phyloP scores from a whole-genome alignment of 2,888 invertebrate genomes.

The Meliscaeva auricollis region DNA sequence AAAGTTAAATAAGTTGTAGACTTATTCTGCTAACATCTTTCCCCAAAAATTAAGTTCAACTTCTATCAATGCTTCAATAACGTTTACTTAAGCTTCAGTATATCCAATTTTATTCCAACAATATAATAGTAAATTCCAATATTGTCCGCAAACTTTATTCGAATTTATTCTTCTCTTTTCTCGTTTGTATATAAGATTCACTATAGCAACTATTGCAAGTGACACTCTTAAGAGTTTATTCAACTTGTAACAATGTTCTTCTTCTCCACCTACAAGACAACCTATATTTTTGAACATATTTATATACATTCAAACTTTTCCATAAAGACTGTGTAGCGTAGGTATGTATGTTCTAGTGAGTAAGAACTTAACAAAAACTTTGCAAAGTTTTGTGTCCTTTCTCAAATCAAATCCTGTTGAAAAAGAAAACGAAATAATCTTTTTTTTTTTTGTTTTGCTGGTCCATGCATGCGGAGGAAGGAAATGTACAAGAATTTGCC shows the following conservation, averaged over 20 bases:
- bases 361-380: conserved; percentile 24
- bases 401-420: conserved; percentile 26
- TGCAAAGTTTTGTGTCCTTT: conserved; percentile 24
- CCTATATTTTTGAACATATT: neutral
- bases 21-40: neutral
- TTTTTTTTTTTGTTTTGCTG: neutral
- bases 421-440: conserved; percentile 16
- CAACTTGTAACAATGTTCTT: conserved; percentile 32
- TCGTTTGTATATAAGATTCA: neutral
- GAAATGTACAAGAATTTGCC: conserved; percentile 19
- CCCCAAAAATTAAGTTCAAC: neutral
- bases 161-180: neutral
- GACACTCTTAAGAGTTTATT: conserved; percentile 49
- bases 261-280: conserved; percentile 6
- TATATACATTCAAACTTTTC: conserved; percentile 14
- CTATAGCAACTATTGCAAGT: conserved; percentile 43
- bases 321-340: no score
- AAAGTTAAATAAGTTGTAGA: neutral
- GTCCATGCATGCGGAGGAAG: neutral
- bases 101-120: conserved; percentile 7
- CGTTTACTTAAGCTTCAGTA: conserved; percentile 13
- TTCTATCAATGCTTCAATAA: neutral
- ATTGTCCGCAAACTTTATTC: conserved; percentile 19
- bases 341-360: neutral
- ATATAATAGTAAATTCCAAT: conserved; percentile 8